phyloP scores from a whole-genome alignment of 2,113 vertebrate species.

The Ailurus styani region DNA sequence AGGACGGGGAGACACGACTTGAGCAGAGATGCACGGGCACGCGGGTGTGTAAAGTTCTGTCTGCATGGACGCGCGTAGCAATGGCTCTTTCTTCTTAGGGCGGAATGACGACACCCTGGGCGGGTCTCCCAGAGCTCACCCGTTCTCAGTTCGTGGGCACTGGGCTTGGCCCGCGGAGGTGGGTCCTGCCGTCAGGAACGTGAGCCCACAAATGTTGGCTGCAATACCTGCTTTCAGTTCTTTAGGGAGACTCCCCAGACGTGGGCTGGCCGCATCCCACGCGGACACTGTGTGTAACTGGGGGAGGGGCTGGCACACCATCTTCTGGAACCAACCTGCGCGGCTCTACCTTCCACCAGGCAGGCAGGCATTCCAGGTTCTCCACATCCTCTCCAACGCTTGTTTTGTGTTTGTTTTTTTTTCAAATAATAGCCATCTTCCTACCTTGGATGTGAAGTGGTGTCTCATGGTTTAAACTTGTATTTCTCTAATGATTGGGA shows the following conservation, averaged over 20 bases:
- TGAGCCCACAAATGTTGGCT: rapidly evolving
- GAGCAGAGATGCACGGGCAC: background rate
- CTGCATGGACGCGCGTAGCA: rapidly evolving
- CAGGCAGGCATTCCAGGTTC: rapidly evolving
- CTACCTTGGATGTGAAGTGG: background rate
- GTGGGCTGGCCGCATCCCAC: rapidly evolving
- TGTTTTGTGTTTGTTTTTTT: too few species aligned
- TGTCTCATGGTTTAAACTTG: background rate
- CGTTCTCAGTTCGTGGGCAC: too few species aligned
- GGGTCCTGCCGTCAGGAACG: background rate
- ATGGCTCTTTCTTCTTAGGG: rapidly evolving
- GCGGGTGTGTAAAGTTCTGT: too few species aligned
- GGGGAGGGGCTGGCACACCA: rapidly evolving
- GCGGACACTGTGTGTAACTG: background rate
- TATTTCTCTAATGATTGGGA: background rate
- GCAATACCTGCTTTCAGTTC: too few species aligned
- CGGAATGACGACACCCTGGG: rapidly evolving
- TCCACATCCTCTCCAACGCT: background rate
- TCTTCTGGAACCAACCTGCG: too few species aligned
- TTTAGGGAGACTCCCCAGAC: rapidly evolving
- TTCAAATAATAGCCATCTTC: background rate
- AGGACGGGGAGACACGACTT: background rate
- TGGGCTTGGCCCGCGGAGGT: rapidly evolving
- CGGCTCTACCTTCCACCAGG: rapidly evolving
- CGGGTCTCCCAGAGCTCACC: rapidly evolving